These are phyloP conservation scores for Python bivittatus DNA, from an alignment of 2,113 vertebrate species.

Conservation along the genomic window DNA sequence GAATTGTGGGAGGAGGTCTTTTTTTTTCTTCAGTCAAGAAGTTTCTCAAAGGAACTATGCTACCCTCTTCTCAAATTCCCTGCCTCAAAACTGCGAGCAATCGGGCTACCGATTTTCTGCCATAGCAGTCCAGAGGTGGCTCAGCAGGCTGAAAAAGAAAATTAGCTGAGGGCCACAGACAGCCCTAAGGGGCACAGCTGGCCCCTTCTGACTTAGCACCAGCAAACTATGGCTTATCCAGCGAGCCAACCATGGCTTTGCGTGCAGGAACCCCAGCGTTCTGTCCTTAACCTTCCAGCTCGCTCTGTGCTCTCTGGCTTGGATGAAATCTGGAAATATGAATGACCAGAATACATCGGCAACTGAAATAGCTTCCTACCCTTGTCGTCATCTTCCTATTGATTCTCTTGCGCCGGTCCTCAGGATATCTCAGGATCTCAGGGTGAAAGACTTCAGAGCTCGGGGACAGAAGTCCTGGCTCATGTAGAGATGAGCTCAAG, in stretches of 20 bases:
- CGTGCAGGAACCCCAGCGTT: neutral
- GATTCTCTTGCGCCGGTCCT: neutral
- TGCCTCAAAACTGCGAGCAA: neutral
- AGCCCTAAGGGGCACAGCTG: neutral
- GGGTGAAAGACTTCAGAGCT: neutral
- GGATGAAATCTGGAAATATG: neutral
- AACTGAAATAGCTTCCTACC: neutral
- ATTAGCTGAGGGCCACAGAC: neutral
- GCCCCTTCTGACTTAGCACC: neutral
- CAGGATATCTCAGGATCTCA: neutral
- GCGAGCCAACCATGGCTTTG: neutral
- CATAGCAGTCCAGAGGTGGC: no score
- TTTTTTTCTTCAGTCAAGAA: neutral
- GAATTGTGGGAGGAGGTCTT: neutral
- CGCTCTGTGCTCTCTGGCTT: neutral
- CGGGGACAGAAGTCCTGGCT: neutral
- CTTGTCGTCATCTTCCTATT: neutral
- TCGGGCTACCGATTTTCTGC: neutral
- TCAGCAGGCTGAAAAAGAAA: neutral
- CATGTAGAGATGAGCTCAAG: neutral
- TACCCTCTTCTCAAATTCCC: neutral
- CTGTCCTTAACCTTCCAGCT: neutral
- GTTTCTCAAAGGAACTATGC: neutral
- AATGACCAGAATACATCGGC: neutral
- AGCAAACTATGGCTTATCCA: neutral